Evolutionary conservation across 2,113 vertebrate species (phyloP), one percentile per base, ranked within the genome.

Genomic region (Chloropsis hardwickii): DNA sequence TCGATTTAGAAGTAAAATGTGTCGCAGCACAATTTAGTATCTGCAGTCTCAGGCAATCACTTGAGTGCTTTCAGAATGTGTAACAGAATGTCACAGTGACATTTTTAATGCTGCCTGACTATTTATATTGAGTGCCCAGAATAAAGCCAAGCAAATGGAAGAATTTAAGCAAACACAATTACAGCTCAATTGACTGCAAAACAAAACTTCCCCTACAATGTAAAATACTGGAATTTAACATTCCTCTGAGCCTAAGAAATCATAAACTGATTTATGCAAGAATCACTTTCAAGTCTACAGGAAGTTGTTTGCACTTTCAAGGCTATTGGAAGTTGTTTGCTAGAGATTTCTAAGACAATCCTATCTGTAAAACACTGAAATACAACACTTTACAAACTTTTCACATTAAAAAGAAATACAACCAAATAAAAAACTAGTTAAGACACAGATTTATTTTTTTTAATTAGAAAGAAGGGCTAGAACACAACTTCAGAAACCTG

Each of bases 131-230:
- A 91, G 47, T 45, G 62, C 44, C 64, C 82, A 73, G 67, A 80
- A 83, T 64, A 92, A 86, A 90, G 47, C 39, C 79, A 89, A 74
- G 83, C 67, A 92, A 94, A 80, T 24, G 33, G 83, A 95, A 96
- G 76, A 90, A 83, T 86, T 92, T 79, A 88, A 74, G 76, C 67
- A 88, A 91, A 77, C 15, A 33, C 87, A 81, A 89, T 91, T 91
- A 89, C 35, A 58, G 85, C 81, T 90, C 51, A 61, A 85, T 31
- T 70, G 79, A 92, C 82, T 77, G 76, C 44, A 51, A 79, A 69
- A 16, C 50, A 91, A 80, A 94, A 89, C 78, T 81, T 73, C 61
- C 60, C 14, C 24, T 37, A 6, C 24, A 12, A 17, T 3, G 22
- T 33, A 48, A 74, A 77, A 81, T 15, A 51, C 40, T 42, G 39